Conservation (phyloP, 2,797 vertebrate species). For the Lacerta bilineata region DNA sequence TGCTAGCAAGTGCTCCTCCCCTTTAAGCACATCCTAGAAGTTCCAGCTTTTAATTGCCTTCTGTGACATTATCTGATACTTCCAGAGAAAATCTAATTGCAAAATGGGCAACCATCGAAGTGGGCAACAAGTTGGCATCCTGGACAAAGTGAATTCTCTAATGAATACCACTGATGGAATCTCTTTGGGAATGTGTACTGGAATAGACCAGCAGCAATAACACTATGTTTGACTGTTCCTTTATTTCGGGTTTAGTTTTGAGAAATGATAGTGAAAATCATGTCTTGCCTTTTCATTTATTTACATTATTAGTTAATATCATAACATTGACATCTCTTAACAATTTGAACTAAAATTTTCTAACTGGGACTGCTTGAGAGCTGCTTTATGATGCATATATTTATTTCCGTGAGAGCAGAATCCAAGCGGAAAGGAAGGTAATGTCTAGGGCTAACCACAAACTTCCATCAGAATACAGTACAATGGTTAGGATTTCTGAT, state of each 20-base stretch:
- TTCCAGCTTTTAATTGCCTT: constrained; percentile 19
- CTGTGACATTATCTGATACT: background rate
- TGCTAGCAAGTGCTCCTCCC: constrained; percentile 2
- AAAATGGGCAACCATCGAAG: background rate
- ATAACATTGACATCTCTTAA: background rate
- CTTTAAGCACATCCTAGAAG: background rate
- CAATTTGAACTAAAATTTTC: background rate
- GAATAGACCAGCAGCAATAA: background rate
- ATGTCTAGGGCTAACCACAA: background rate
- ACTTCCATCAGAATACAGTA: background rate
- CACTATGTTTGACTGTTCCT: background rate
- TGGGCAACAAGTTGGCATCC: background rate
- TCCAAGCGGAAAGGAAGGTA: background rate
- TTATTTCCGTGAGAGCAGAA: background rate
- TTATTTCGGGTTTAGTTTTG: background rate
- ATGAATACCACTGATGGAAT: background rate
- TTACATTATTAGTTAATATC: background rate
- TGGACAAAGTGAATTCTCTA: background rate
- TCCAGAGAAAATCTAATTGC: background rate
- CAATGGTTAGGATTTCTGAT: background rate
- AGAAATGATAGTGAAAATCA: background rate
- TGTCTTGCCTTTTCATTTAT: background rate
- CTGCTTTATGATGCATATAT: background rate
- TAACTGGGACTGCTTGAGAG: background rate
- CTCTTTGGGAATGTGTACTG: background rate